Evolutionary conservation across 2,888 invertebrate genomes (phyloP).

Genomic region (Euphydryas editha): DNA sequence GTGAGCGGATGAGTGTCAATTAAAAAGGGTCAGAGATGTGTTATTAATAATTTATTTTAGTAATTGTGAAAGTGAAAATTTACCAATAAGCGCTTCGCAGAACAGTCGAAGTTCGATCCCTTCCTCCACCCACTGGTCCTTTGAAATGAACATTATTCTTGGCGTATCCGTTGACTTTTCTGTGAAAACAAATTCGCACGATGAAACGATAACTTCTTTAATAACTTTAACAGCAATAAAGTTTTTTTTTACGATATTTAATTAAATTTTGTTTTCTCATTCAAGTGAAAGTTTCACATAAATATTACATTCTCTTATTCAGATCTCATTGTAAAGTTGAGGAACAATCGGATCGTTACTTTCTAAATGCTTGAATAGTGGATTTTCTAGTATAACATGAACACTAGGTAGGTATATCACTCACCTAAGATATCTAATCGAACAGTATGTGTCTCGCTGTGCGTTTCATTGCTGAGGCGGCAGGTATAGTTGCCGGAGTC

Average conservation of each 20-base stretch:
- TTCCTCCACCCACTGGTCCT: constrained; percentile 85
- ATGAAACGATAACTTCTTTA: not conserved
- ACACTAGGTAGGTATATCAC: not conserved
- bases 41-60: constrained; percentile 21
- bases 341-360: constrained; percentile 3
- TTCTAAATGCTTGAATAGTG: constrained; percentile 4
- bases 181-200: constrained; percentile 59
- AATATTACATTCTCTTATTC: constrained; percentile 26
- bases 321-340: constrained; percentile 4
- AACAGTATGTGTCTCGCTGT: constrained; percentile 85
- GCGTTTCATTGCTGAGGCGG: constrained; percentile 88
- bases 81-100: constrained; percentile 91
- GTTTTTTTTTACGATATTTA: constrained; percentile 5
- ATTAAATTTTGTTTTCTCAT: constrained; percentile 4
- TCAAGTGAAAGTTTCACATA: constrained; percentile 29
- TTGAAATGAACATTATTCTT: constrained; percentile 86
- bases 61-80: constrained; percentile 47
- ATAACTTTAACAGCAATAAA: constrained; percentile 42
- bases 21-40: constrained; percentile 21
- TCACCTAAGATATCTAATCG: constrained; percentile 87
- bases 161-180: constrained; percentile 86
- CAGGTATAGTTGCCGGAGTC: constrained; percentile 91
- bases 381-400: not conserved
- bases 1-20: constrained; percentile 11
- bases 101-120: constrained; percentile 87